Evolutionary conservation across 2,113 vertebrate species (phyloP).

Genomic region (Dinomys branickii): DNA sequence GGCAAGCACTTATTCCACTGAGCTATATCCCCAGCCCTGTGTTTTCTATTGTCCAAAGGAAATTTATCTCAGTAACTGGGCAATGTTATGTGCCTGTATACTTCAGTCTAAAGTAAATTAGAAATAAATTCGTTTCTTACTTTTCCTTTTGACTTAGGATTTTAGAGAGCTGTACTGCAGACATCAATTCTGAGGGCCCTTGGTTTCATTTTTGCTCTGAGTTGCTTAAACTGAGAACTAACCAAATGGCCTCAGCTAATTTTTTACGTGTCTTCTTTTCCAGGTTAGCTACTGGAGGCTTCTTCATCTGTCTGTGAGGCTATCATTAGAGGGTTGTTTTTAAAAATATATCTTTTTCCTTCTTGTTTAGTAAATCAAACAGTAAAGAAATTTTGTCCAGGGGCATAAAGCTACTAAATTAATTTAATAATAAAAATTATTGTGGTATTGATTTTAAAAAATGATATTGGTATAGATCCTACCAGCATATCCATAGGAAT

Average conservation of each 20-base stretch:
- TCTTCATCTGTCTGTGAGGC: neutral
- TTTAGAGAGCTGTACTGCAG: neutral
- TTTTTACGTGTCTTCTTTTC: neutral
- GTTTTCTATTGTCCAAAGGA: neutral
- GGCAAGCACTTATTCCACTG: too few relatives aligned
- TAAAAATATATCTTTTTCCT: neutral
- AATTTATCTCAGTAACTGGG: neutral
- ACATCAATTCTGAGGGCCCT: neutral
- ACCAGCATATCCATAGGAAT: neutral
- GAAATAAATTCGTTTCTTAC: neutral
- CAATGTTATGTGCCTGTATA: neutral
- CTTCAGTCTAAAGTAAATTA: neutral
- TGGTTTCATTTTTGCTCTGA: neutral
- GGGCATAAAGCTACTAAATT: neutral
- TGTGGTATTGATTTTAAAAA: neutral
- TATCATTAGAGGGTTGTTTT: neutral
- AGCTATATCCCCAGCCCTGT: too few relatives aligned
- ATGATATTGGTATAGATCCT: neutral
- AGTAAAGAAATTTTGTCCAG: neutral
- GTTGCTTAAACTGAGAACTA: neutral
- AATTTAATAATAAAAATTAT: slow-evolving; percentile 10
- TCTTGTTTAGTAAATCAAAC: neutral
- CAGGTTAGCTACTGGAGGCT: neutral
- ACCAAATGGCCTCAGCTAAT: neutral
- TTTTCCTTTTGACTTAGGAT: neutral